Conservation (phyloP, 2,113 vertebrate species). For the Meriones unguiculatus region DNA sequence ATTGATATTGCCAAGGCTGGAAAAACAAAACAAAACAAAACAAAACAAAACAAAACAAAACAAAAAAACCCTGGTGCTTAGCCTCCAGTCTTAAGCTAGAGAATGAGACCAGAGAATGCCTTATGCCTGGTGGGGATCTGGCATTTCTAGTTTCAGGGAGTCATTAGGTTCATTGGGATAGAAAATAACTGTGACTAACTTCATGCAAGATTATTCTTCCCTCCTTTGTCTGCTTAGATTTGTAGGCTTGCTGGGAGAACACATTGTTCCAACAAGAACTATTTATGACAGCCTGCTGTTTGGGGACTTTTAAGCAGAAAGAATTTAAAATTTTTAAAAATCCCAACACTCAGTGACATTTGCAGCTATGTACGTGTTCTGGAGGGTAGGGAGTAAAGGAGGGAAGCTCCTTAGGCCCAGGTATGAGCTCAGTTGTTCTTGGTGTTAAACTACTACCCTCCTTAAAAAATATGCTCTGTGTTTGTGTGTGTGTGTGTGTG, state of each 20-base stretch:
- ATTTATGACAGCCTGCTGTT: not conserved
- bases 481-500: not conserved
- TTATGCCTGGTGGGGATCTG: not conserved
- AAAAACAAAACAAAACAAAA: not conserved
- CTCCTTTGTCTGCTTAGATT: not conserved
- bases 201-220: not conserved
- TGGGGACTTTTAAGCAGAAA: not conserved
- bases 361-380: not conserved
- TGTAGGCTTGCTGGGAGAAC: not conserved
- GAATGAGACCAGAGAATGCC: not conserved
- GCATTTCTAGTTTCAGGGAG: not conserved
- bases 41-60: not conserved
- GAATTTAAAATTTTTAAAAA: not conserved
- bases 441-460: not conserved
- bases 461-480: not conserved
- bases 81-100: not conserved
- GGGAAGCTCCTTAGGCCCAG: not conserved
- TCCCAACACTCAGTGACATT: not conserved
- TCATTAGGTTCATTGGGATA: not conserved
- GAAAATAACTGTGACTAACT: not conserved
- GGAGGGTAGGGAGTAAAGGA: not conserved
- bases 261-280: not conserved
- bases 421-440: not conserved
- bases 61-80: not conserved
- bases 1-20: accelerated